These are phyloP conservation scores for Temnothorax nylanderi DNA, from an alignment of 1,140 invertebrate genomes.

Conservation along the genomic window DNA sequence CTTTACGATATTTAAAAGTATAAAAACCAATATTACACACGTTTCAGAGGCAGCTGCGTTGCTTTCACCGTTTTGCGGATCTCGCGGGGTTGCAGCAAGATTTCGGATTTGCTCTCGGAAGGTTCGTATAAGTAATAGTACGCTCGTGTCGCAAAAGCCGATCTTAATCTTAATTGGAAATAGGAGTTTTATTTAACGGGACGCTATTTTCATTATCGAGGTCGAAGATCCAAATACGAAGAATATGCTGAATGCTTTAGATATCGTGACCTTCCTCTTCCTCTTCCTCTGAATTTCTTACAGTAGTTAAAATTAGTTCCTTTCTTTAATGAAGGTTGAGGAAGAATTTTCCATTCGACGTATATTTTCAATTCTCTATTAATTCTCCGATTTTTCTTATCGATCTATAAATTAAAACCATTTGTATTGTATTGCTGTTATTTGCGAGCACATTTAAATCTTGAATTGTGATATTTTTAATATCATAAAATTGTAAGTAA, in stretches of 20 bases:
- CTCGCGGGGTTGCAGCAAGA: constrained; percentile 91
- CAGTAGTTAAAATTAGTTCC: not conserved
- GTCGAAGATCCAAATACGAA: not conserved
- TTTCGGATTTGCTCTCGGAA: constrained; percentile 89
- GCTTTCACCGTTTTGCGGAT: constrained; percentile 92
- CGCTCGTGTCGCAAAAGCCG: not conserved
- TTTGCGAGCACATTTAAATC: not conserved
- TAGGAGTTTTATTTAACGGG: not conserved
- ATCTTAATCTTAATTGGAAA: constrained; percentile 10
- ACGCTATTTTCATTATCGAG: not conserved
- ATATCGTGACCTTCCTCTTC: not conserved
- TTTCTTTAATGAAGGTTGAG: not conserved
- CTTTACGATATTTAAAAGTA: constrained; percentile 9
- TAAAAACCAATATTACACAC: constrained; percentile 29
- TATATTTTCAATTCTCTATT: not conserved
- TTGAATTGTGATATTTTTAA: not conserved
- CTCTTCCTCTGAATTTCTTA: not conserved
- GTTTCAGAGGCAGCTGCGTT: constrained; percentile 89
- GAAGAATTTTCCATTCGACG: not conserved
- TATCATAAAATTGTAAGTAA: not conserved
- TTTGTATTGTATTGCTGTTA: not conserved
- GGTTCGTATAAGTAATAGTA: constrained; percentile 84
- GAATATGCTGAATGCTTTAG: not conserved
- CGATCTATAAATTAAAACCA: not conserved
- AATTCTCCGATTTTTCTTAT: not conserved